Evolutionary conservation across 2,888 invertebrate genomes (phyloP).

Genomic region (Protonemura montana): DNA sequence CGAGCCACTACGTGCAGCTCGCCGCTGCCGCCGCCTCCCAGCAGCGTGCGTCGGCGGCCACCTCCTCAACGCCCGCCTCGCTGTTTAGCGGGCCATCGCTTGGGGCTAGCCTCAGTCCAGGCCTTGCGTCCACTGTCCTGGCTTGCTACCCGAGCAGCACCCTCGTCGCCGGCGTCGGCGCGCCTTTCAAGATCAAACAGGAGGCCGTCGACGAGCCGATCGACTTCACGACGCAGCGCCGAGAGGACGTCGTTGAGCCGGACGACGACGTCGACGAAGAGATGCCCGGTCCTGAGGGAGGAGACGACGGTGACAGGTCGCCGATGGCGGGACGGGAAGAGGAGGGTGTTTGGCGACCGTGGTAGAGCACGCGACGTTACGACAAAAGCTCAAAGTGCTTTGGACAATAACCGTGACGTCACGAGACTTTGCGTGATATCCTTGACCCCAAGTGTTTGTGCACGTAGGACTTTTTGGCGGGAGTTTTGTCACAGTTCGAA

Average conservation of each 20-base stretch:
- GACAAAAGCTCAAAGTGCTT: not conserved
- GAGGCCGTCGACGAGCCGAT: conserved; percentile 43
- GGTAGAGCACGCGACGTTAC: conserved; percentile 33
- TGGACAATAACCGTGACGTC: not conserved
- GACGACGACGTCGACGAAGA: conserved; percentile 18
- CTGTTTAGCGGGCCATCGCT: conserved; percentile 5
- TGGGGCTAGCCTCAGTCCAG: conserved; percentile 19
- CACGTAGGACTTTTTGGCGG: too few relatives aligned
- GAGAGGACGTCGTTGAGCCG: conserved; percentile 29
- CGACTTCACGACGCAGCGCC: conserved; percentile 46
- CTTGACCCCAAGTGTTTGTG: too few relatives aligned
- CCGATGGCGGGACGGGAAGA: conserved; percentile 40
- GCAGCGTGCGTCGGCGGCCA: conserved; percentile 34
- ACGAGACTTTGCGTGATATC: too few relatives aligned
- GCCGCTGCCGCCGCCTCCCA: conserved; percentile 59
- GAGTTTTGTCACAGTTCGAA: not conserved
- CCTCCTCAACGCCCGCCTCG: conserved; percentile 34
- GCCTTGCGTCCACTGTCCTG: conserved; percentile 19
- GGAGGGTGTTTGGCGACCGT: conserved; percentile 48
- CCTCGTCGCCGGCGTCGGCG: not conserved
- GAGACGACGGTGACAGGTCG: not conserved
- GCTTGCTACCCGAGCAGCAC: conserved; percentile 23
- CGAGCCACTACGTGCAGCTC: conserved; percentile 69
- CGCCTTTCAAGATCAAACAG: not conserved
- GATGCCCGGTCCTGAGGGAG: not conserved